These are phyloP conservation scores for Seriola dumerili DNA, from an alignment of 2,113 vertebrate species.

Conservation along the genomic window DNA sequence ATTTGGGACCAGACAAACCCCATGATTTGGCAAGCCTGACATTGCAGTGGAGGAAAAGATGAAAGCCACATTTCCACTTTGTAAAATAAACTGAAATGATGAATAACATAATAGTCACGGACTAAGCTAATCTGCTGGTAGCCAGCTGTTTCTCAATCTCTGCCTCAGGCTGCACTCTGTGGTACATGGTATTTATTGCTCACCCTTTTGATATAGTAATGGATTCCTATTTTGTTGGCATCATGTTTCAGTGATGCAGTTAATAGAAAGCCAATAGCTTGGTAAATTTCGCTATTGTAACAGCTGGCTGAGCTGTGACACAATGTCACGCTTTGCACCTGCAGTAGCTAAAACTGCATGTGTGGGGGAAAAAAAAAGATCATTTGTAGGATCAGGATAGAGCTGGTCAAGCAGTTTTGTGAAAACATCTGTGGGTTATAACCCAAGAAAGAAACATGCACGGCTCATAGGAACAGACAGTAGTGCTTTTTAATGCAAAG, in stretches of 20 bases:
- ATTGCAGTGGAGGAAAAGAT: slow-evolving; percentile 33
- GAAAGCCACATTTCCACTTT: slow-evolving; percentile 48
- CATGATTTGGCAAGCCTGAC: slow-evolving; percentile 23
- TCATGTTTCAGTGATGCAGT: slow-evolving; percentile 36
- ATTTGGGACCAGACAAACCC: slow-evolving; percentile 27
- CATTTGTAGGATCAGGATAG: not conserved
- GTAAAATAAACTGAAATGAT: slow-evolving; percentile 47
- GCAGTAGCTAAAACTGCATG: slow-evolving; percentile 28
- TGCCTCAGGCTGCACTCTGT: slow-evolving; percentile 37
- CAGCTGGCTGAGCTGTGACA: slow-evolving; percentile 21
- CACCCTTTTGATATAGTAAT: slow-evolving; percentile 52
- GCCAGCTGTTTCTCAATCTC: slow-evolving; percentile 43
- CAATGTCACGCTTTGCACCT: slow-evolving; percentile 34
- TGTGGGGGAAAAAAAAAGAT: not conserved
- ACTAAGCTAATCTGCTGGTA: slow-evolving; percentile 55
- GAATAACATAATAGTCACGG: slow-evolving; percentile 26
- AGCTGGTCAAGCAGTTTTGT: slow-evolving; percentile 26
- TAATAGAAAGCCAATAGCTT: slow-evolving; percentile 18
- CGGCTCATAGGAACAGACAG: not conserved
- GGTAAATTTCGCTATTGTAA: slow-evolving; percentile 23
- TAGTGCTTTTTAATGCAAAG: slow-evolving; percentile 28
- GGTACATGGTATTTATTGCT: slow-evolving; percentile 29
- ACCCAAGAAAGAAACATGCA: not conserved
- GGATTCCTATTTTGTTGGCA: slow-evolving; percentile 45
- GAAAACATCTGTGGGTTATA: slow-evolving; percentile 15